Evolutionary conservation across 2,888 invertebrate species (phyloP).

Genomic region (Pseudolycoriella hygida): DNA sequence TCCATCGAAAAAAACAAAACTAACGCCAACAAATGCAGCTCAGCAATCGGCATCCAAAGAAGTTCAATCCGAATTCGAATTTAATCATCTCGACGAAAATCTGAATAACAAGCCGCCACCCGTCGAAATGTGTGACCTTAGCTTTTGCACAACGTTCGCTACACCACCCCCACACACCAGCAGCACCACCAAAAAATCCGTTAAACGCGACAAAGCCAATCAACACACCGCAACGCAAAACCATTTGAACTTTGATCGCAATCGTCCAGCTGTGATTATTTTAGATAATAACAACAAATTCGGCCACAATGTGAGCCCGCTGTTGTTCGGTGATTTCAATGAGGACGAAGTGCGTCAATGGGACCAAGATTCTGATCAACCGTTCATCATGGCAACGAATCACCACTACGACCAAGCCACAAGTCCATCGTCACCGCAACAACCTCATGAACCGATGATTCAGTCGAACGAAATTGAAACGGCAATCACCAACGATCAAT

Average conservation of each 20-base stretch:
- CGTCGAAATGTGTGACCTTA: background rate
- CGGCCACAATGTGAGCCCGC: conserved; percentile 23
- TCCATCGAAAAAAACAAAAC: background rate
- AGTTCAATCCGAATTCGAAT: background rate
- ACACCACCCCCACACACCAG: conserved; percentile 12
- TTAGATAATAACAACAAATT: conserved; percentile 36
- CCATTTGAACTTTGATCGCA: conserved; percentile 9
- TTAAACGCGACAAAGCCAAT: conserved; percentile 5
- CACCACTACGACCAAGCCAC: background rate
- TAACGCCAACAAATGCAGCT: background rate
- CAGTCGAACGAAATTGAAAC: background rate
- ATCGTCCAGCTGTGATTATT: conserved; percentile 56
- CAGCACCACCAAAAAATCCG: background rate
- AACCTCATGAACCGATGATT: background rate
- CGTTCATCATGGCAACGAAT: background rate
- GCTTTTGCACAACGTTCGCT: conserved; percentile 8
- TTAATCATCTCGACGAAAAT: background rate
- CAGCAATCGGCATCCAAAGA: background rate
- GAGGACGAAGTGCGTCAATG: conserved; percentile 26
- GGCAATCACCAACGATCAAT: conserved; percentile 9
- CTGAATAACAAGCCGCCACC: background rate
- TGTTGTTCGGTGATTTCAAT: conserved; percentile 24
- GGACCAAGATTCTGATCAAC: conserved; percentile 5
- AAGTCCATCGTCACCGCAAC: background rate
- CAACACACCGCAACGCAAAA: background rate